Base-by-base conservation (phyloP, 2,113 vertebrate genomes). In the Gopherus evgoodei region DNA sequence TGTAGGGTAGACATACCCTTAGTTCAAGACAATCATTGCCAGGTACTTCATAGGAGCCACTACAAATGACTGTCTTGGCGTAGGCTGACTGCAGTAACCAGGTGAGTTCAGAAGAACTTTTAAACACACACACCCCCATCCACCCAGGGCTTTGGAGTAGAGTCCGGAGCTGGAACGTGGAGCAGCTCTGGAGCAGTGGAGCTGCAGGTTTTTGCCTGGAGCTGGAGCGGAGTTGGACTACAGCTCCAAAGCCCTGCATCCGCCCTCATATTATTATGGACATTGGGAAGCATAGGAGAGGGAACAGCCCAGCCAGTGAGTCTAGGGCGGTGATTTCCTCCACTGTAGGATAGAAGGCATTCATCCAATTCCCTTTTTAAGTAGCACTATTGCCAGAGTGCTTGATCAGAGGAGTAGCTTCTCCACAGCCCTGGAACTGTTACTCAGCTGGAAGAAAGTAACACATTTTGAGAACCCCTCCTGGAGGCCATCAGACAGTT, bases 201-300 rank as follows among this genome's bases (percentile, higher is more conserved):
- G 47, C 10, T 49, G 47, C 47, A 49, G 47, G 47, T 49, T 49
- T 49, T 49, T 49, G 10, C 10, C 47, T 49, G 10, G 47, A 49
- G 10, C 47, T 49, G 47, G 47, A 49, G 47, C 47, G 10, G 47
- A 49, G 47, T 10, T 49, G 47, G 47, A 49, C 10, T 49, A 49
- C 47, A 49, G 47, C 47, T 49, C 10, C 10, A 49, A 49, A 49
- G 47, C 47, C 47, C 47, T 49, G 10, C 47, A 49, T 25, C 29
- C 29, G 22, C n/a, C 19, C 31, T 6, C 59, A 47, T n/a, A 75
- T 31, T n/a, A 31, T 42, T 49, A 31, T 16, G 65, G 50, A 5
- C 29, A 6, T 3, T 25, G 47, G 44, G 62, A n/a, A 0, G 1
- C 35, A 4, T 17, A 72, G n/a, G 65, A 31, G 57, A 19, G 0